These are phyloP conservation scores for Liodrosophila aerea DNA, from an alignment of 2,888 invertebrate species.

Conservation along the genomic window DNA sequence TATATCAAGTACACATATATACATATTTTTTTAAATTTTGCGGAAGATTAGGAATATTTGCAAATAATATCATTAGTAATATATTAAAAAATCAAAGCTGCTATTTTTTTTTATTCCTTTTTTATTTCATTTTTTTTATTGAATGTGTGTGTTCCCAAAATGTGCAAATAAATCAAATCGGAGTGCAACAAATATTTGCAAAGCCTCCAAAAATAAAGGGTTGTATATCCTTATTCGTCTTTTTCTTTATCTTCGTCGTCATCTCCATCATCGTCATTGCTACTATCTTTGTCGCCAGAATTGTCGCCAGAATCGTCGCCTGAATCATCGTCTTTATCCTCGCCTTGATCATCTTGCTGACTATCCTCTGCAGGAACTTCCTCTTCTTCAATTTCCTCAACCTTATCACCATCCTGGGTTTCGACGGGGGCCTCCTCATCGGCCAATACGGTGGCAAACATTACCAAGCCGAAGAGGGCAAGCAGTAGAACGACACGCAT, in stretches of 20 bases:
- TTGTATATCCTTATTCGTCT: not conserved
- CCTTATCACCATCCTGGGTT: not conserved
- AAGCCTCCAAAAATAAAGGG: not conserved
- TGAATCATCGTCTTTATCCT: not conserved
- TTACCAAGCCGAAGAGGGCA: conserved; percentile 59
- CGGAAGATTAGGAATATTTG: too few species aligned
- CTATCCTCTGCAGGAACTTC: not conserved
- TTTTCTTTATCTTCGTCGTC: not conserved
- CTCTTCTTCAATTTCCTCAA: not conserved
- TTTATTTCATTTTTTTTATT: too few species aligned
- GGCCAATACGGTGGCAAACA: conserved; percentile 41
- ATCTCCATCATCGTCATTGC: not conserved
- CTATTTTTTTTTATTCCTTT: too few species aligned
- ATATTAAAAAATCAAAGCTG: too few species aligned
- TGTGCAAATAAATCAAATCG: conserved; percentile 2
- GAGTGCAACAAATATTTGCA: not conserved
- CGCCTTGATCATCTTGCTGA: not conserved
- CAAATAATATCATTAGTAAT: too few species aligned
- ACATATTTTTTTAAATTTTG: conserved; percentile 19
- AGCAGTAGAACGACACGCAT: conserved; percentile 58
- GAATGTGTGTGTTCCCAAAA: not conserved
- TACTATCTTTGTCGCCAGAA: not conserved
- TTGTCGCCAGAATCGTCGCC: not conserved
- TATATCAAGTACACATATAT: too few species aligned
- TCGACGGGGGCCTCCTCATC: not conserved